Conservation (phyloP, 2,113 vertebrate genomes). For the Cisticola juncidis region DNA sequence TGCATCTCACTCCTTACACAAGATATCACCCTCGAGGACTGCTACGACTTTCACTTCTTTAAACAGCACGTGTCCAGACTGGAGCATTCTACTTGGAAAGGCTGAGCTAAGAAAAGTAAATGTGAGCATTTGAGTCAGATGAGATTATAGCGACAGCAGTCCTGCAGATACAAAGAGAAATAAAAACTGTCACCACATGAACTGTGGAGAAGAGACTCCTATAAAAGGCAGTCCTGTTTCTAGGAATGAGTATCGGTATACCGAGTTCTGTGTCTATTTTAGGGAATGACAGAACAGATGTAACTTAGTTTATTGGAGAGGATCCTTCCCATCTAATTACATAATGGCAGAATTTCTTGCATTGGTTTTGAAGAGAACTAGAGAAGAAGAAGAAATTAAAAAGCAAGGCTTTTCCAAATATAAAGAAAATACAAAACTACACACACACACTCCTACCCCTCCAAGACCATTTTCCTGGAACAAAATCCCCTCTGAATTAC, state of each 20-base stretch:
- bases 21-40: neutral
- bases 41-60: neutral
- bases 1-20: neutral
- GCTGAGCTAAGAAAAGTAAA: neutral
- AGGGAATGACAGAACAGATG: neutral
- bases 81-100: neutral
- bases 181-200: neutral
- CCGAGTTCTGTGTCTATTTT: neutral
- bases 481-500: neutral
- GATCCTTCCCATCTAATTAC: neutral
- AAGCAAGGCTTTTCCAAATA: neutral
- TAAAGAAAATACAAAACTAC: neutral
- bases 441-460: no score
- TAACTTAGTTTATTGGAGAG: neutral
- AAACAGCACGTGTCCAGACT: neutral
- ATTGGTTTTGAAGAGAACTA: neutral
- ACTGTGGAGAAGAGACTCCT: neutral
- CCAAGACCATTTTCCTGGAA: neutral
- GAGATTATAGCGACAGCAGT: neutral
- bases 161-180: neutral
- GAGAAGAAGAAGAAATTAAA: neutral
- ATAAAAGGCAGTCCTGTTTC: slow-evolving; percentile 4
- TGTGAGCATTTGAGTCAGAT: neutral
- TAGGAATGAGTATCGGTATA: neutral
- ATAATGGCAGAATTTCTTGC: neutral